Percentiles rank a stretch among this genome's conserved stretches.
Conservation (phyloP, 2,113 vertebrate genomes). For the Melospiza melodia region DNA sequence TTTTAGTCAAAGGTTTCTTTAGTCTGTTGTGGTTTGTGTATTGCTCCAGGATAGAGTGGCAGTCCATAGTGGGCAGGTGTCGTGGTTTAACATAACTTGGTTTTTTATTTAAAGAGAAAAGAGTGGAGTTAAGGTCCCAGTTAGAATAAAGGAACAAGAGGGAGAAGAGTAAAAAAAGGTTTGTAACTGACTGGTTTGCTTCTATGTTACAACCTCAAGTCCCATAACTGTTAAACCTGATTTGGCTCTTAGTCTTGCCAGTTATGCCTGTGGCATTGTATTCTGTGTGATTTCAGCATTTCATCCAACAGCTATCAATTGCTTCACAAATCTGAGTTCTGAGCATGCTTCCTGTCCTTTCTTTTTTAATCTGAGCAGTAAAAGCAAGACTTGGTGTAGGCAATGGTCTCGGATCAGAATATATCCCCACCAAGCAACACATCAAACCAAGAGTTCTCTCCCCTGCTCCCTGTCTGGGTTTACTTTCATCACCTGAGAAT, state of each 20-base stretch:
- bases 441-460: neutral
- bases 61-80: neutral
- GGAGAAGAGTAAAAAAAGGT: neutral
- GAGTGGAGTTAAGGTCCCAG: neutral
- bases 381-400: neutral
- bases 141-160: neutral
- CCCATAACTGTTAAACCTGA: neutral
- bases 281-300: neutral
- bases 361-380: neutral
- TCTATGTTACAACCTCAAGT: neutral
- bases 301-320: neutral
- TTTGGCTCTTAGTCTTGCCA: neutral
- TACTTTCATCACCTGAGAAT: neutral
- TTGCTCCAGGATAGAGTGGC: neutral
- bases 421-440: neutral
- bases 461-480: constrained; percentile 1
- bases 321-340: constrained; percentile 18
- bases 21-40: neutral
- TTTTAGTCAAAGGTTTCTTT: neutral
- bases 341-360: neutral
- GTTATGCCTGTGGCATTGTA: neutral
- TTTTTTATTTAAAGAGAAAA: neutral
- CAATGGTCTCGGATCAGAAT: neutral
- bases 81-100: neutral
- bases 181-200: neutral